These are phyloP conservation scores for Nymphicus hollandicus DNA, from an alignment of 2,113 vertebrate genomes.

Conservation along the genomic window DNA sequence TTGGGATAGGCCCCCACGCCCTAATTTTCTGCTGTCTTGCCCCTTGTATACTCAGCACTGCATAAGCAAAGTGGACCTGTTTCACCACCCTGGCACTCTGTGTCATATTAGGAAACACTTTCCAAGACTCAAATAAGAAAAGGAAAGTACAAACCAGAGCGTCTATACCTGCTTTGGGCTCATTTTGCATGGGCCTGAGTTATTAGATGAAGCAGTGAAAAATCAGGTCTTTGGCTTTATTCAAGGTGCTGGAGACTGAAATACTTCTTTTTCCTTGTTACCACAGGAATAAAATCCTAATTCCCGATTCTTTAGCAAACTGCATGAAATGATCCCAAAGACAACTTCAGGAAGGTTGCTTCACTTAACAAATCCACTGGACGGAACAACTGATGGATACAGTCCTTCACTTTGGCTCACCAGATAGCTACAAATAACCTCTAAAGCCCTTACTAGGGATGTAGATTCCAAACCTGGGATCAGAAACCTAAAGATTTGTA, in stretches of 20 bases:
- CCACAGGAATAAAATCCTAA: background rate
- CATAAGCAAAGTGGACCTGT: background rate
- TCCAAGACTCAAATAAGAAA: background rate
- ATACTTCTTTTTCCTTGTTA: background rate
- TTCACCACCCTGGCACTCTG: background rate
- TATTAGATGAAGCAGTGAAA: background rate
- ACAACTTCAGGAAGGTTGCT: background rate
- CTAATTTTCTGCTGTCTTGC: slow-evolving; percentile 32
- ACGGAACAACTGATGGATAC: background rate
- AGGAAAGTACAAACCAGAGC: background rate
- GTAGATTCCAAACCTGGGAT: background rate
- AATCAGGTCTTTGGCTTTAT: background rate
- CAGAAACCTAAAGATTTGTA: background rate
- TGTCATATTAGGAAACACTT: background rate
- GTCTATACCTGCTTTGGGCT: background rate
- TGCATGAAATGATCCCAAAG: background rate
- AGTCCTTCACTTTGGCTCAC: background rate
- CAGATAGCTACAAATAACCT: background rate
- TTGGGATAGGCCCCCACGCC: slow-evolving; percentile 1
- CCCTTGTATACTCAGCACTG: background rate
- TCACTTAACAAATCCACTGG: background rate
- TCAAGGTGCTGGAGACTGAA: background rate
- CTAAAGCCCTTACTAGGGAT: background rate
- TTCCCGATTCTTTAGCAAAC: background rate
- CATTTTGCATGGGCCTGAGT: background rate